Percentiles rank a stretch among this genome's conserved stretches.
Conservation (phyloP, 2,113 vertebrate genomes). For the Garra rufa region DNA sequence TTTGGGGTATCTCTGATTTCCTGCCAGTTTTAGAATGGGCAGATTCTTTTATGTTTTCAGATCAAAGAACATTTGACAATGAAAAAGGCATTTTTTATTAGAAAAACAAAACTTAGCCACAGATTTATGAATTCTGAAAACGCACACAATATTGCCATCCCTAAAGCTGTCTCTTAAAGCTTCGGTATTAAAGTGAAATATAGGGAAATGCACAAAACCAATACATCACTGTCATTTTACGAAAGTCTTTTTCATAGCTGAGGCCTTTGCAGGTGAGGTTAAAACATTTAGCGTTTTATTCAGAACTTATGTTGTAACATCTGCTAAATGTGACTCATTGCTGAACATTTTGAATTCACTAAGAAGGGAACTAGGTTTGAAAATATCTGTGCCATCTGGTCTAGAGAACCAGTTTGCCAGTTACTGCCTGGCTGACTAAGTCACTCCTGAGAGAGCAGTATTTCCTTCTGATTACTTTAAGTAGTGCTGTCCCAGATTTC, state of each 20-base stretch:
- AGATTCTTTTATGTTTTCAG: not conserved
- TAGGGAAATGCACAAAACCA: not conserved
- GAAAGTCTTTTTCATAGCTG: not conserved
- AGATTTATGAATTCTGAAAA: conserved; percentile 3
- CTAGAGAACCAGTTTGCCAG: conserved; percentile 3
- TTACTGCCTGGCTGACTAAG: conserved; percentile 14
- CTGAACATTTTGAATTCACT: conserved; percentile 28
- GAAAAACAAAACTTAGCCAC: not conserved
- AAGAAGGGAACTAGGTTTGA: conserved; percentile 23
- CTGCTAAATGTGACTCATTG: conserved; percentile 7
- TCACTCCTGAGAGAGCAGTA: conserved; percentile 9
- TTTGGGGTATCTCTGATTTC: not conserved
- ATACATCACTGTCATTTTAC: not conserved
- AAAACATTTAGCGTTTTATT: not conserved
- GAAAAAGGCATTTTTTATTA: not conserved
- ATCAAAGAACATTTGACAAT: not conserved
- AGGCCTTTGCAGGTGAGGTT: not conserved
- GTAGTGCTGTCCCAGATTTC: conserved; percentile 4
- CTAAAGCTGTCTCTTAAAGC: not conserved
- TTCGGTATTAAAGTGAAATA: not conserved
- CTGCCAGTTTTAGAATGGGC: not conserved
- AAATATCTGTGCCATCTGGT: conserved; percentile 18
- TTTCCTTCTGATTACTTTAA: conserved; percentile 3
- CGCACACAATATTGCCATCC: not conserved
- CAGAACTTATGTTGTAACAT: conserved; percentile 3